Percentiles rank a stretch among this genome's conserved stretches.
Evolutionary conservation across 2,888 invertebrate genomes (phyloP).

Genomic region (Himalopsyche tibetana): DNA sequence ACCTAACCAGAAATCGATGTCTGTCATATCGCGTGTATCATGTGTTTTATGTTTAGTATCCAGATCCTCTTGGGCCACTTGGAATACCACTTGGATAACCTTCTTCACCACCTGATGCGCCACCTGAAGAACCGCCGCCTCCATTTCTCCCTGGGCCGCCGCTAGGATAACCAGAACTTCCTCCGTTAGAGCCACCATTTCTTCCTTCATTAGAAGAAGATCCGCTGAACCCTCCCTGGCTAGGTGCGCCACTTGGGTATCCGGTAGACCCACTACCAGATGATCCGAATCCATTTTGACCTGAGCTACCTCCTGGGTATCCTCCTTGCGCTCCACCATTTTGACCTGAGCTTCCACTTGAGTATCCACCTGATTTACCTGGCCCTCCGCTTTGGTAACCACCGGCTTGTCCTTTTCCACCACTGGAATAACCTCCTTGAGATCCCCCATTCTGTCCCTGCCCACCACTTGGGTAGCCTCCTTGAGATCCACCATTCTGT

Average conservation of each 20-base stretch:
- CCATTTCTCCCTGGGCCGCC: conserved; percentile 52
- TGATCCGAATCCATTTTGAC: conserved; percentile 53
- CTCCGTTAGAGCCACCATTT: conserved; percentile 18
- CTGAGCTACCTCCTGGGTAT: conserved; percentile 46
- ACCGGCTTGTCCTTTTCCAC: conserved; percentile 51
- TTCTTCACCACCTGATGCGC: conserved; percentile 68
- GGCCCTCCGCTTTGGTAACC: conserved; percentile 59
- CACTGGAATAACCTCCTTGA: conserved; percentile 56
- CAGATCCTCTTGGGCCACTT: conserved; percentile 72
- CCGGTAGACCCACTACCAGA: conserved; percentile 59
- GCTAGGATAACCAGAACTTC: conserved; percentile 56
- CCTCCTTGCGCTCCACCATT: conserved; percentile 14
- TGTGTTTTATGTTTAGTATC: conserved; percentile 69
- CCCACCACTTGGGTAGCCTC: conserved; percentile 58
- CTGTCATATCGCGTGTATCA: conserved; percentile 22
- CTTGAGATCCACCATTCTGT: conserved; percentile 54
- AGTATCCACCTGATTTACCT: background rate
- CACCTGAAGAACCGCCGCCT: conserved; percentile 53
- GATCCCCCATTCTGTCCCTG: conserved; percentile 60
- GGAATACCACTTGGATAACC: conserved; percentile 70
- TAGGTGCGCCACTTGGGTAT: conserved; percentile 60
- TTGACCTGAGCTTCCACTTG: conserved; percentile 36
- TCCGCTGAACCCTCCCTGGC: conserved; percentile 50
- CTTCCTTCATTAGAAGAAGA: conserved; percentile 21
- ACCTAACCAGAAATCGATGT: conserved; percentile 24